Evolutionary conservation across 1,140 invertebrate species (phyloP).

Genomic region (Goniozus legneri): DNA sequence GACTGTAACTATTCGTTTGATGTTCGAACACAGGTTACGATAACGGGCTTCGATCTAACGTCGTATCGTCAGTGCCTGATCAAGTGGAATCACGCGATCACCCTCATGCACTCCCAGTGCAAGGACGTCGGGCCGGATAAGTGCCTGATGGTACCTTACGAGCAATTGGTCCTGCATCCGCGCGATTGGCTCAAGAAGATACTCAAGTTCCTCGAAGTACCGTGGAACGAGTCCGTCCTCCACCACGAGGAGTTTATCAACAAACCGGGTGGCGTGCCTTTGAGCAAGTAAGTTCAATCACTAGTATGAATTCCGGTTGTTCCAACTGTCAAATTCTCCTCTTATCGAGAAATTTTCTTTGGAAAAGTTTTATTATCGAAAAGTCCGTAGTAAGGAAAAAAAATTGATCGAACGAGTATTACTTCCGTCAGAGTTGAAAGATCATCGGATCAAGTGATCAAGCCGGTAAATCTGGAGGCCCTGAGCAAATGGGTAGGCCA

Average conservation of each 20-base stretch:
- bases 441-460: slow-evolving; percentile 98
- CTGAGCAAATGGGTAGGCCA: slow-evolving; percentile 94
- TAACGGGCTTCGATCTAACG: slow-evolving; percentile 94
- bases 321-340: no score
- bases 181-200: slow-evolving; percentile 86
- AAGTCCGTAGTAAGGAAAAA: no score
- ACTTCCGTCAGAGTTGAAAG: slow-evolving; percentile 95
- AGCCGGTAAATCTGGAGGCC: slow-evolving; percentile 95
- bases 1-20: no score
- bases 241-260: slow-evolving; percentile 98
- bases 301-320: not conserved
- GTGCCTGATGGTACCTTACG: slow-evolving; percentile 93
- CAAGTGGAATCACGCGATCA: slow-evolving; percentile 95
- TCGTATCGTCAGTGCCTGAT: slow-evolving; percentile 90
- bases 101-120: slow-evolving; percentile 93
- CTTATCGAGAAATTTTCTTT: no score
- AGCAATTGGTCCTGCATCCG: slow-evolving; percentile 94
- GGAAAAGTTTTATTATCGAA: no score
- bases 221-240: slow-evolving; percentile 93
- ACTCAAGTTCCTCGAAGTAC: slow-evolving; percentile 85
- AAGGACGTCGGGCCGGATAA: slow-evolving; percentile 75
- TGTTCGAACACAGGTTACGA: slow-evolving; percentile 89
- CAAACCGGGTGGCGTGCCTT: slow-evolving; percentile 87
- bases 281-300: slow-evolving; percentile 76
- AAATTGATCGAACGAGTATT: no score